Evolutionary conservation across 1,140 invertebrate species (phyloP).

Genomic region (Aphelenchoides fujianensis): DNA sequence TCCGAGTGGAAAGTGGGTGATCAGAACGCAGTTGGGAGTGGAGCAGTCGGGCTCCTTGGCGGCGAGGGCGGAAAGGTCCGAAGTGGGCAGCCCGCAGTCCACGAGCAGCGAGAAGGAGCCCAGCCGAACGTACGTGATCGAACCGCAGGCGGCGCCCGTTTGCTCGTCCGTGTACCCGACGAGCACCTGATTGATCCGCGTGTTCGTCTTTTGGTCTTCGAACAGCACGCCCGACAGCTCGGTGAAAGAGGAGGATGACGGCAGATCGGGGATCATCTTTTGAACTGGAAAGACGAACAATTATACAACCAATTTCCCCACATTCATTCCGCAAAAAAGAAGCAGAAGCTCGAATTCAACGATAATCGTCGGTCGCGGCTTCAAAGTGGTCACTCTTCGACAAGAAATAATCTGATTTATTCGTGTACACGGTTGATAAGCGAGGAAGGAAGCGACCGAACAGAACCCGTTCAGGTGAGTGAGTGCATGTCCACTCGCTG

Average conservation of each 20-base stretch:
- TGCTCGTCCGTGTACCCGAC: neutral
- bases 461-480: constrained; percentile 6
- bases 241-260: no score
- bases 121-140: neutral
- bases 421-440: no score
- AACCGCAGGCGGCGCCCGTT: constrained; percentile 1
- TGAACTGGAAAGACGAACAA: neutral
- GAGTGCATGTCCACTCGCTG: constrained; percentile 44
- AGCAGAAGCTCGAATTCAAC: no score
- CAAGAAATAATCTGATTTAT: no score
- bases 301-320: neutral
- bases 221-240: neutral
- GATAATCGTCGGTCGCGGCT: no score
- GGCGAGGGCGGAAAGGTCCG: neutral
- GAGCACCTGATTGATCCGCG: neutral
- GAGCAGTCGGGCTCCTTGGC: neutral
- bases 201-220: neutral
- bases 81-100: neutral
- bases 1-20: constrained; percentile 14
- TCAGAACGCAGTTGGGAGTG: neutral
- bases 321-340: no score
- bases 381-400: no score
- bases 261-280: no score
- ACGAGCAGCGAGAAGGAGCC: neutral
- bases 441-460: no score